phyloP scores from a whole-genome alignment of 2,797 vertebrate genomes.

The Trematomus bernacchii region DNA sequence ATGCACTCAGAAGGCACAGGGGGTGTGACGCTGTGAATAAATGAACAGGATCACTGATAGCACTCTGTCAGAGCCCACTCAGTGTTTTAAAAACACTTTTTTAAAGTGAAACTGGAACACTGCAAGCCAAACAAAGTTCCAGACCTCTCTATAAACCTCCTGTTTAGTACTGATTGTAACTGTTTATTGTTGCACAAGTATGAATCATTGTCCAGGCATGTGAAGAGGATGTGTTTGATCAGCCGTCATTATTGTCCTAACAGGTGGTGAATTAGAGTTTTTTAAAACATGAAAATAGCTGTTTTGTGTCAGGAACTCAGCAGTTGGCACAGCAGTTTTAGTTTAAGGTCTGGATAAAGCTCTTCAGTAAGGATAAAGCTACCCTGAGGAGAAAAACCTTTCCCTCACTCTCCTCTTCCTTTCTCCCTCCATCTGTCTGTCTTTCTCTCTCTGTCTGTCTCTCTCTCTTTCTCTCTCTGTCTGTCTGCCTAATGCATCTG shows the following conservation, averaged over 20 bases:
- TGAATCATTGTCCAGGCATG: conserved; percentile 13
- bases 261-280: conserved; percentile 22
- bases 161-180: conserved; percentile 24
- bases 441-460: not conserved
- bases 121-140: conserved; percentile 29
- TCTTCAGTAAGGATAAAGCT: conserved; percentile 27
- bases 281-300: conserved; percentile 34
- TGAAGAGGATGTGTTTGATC: conserved; percentile 34
- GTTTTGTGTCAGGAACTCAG: conserved; percentile 14
- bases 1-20: conserved; percentile 25
- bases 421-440: conserved; percentile 7
- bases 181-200: conserved; percentile 11
- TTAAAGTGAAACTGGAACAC: conserved; percentile 40
- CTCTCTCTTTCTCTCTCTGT: conserved; percentile 12
- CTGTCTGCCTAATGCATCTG: conserved; percentile 47
- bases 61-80: conserved; percentile 42
- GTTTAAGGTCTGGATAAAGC: conserved; percentile 40
- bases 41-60: conserved; percentile 55
- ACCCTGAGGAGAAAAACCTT: conserved; percentile 15
- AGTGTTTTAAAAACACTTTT: conserved; percentile 52
- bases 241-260: conserved; percentile 42
- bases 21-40: conserved; percentile 57
- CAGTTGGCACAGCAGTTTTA: conserved; percentile 30
- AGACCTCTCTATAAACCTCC: conserved; percentile 21
- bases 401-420: not conserved